Evolutionary conservation across 2,888 invertebrate genomes (phyloP).

Genomic region (Netelia inedita): DNA sequence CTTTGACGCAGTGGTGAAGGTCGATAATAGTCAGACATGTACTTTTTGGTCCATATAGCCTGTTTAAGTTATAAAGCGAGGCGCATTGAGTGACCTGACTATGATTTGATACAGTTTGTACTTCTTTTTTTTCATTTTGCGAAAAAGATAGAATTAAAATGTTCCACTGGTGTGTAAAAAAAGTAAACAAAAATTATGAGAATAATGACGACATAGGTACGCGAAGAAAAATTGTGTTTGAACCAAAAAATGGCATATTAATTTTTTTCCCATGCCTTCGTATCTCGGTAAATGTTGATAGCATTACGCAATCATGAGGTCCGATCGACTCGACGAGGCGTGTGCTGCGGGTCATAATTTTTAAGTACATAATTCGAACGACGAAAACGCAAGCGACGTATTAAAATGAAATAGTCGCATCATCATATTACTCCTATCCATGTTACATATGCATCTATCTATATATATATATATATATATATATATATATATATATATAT

Average conservation of each 20-base stretch:
- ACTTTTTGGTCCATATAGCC: neutral
- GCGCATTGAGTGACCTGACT: neutral
- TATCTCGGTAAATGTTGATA: neutral
- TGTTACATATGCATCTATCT: neutral
- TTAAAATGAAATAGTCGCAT: slow-evolving; percentile 17
- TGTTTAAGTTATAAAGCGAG: neutral
- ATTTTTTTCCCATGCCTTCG: no score
- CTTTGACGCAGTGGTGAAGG: neutral
- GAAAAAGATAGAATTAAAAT: neutral
- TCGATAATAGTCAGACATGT: slow-evolving; percentile 12
- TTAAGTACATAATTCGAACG: slow-evolving; percentile 2
- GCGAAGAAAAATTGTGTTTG: no score
- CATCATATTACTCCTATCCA: neutral
- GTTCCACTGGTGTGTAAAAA: neutral
- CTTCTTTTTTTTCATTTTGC: neutral
- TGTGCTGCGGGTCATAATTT: slow-evolving; percentile 21
- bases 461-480: no score
- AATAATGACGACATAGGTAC: neutral
- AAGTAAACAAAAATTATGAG: neutral
- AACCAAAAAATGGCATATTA: no score
- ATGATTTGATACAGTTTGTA: neutral
- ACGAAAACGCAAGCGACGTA: slow-evolving; percentile 6
- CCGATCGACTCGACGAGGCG: neutral
- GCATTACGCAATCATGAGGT: neutral
- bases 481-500: no score